Evolutionary conservation across 2,888 invertebrate genomes (phyloP), one percentile per base, ranked within the genome.

Genomic region (Zygogramma bicolorata): DNA sequence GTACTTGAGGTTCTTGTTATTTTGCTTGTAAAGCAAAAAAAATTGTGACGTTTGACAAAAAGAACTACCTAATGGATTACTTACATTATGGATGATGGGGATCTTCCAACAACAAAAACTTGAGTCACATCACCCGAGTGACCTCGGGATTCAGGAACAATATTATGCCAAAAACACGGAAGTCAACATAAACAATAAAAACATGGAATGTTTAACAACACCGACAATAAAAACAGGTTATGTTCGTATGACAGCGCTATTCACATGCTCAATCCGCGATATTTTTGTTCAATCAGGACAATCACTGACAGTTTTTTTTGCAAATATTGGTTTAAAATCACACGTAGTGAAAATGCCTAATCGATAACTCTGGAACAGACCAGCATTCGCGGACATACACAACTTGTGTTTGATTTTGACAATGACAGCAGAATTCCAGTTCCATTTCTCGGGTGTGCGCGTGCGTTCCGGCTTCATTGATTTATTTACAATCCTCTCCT

Each of bases 351-450:
- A 79, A 79, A 81, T 79, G 78, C 80, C 80, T 79, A 78, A 81
- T 81, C 78, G 75, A 74, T 75, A 40, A 75, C 70, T 68, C 60
- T 29, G 13, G 73, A 75, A 61, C 67, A 65, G 70, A 66, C 68
- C 61, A 68, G 49, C 73, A 76, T 73, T 75, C 77, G 70, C 79
- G 75, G 75, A 79, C 80, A 74, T 79, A 81, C 76, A 81, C 81
- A 79, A 81, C 77, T 78, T 81, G 74, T 66, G 77, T 78, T 80
- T 75, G 71, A 79, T 80, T 81, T 82, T 82, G 81, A 82, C 79
- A 74, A 63, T 82, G 81, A 82, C 79, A 72, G 74, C 62, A 68
- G 31, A 71, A 71, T 75, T 75, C 75, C 60, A 68, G 72, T 69
- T 65, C 73, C 65, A 75, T 76, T 75, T 78, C 68, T 63, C 60